Evolutionary conservation across 1,140 invertebrate genomes (phyloP).

Genomic region (Notospermus geniculatus): DNA sequence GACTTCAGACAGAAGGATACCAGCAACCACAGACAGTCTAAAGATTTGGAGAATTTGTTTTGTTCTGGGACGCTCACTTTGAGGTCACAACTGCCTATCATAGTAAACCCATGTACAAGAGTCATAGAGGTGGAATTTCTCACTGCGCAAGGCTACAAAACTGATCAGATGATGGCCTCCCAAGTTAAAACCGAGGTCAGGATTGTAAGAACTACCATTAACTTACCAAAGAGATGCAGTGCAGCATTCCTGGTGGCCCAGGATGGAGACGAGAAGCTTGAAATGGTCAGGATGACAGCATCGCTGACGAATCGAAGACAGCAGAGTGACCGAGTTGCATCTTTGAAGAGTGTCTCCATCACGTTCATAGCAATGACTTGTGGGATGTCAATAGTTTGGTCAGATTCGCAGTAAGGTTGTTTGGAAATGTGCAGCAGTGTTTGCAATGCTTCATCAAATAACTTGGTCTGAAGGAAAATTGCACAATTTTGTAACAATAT

Average conservation of each 20-base stretch:
- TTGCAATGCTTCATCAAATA: background rate
- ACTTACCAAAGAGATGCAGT: slow-evolving; percentile 11
- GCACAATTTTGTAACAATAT: no score
- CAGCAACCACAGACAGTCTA: no score
- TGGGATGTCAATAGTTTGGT: slow-evolving; percentile 42
- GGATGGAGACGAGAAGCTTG: slow-evolving; percentile 58
- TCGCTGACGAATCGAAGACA: slow-evolving; percentile 56
- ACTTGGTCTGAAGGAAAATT: no score
- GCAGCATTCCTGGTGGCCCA: slow-evolving; percentile 72
- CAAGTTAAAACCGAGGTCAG: no score
- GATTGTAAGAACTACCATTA: background rate
- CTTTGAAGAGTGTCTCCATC: slow-evolving; percentile 59
- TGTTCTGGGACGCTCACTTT: no score
- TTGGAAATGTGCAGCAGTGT: slow-evolving; percentile 1
- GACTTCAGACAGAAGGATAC: no score
- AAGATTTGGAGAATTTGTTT: no score
- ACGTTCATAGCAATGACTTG: slow-evolving; percentile 61
- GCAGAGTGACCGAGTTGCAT: slow-evolving; percentile 57
- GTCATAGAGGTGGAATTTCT: no score
- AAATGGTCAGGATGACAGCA: slow-evolving; percentile 57
- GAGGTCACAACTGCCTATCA: no score
- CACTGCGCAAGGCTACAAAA: no score
- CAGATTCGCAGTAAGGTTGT: background rate
- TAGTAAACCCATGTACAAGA: no score
- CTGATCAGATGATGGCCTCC: no score